Evolutionary conservation across 1,140 invertebrate species (phyloP).

Genomic region (Eufriesea mexicana): DNA sequence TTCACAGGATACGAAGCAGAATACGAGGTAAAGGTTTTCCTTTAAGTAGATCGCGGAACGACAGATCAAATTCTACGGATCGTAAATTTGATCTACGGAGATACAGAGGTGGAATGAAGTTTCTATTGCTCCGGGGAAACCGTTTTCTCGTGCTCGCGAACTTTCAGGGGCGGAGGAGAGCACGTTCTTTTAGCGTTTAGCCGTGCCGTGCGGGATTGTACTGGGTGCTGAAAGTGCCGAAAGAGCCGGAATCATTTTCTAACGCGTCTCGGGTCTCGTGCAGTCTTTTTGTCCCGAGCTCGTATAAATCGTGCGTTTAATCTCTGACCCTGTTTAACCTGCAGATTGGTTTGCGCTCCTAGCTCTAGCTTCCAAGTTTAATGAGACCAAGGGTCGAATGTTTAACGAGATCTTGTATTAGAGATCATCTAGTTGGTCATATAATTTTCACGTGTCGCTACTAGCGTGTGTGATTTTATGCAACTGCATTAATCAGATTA

Average conservation of each 20-base stretch:
- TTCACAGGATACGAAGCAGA: background rate
- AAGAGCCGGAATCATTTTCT: background rate
- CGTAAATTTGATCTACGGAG: conserved; percentile 29
- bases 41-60: conserved; percentile 32
- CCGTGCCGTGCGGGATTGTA: background rate
- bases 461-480: too few relatives aligned
- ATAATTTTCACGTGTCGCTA: background rate
- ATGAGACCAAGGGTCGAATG: too few relatives aligned
- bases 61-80: conserved; percentile 29
- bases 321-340: background rate
- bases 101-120: conserved; percentile 8
- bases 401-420: background rate
- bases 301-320: background rate
- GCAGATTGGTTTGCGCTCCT: background rate
- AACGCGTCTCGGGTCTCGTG: too few relatives aligned
- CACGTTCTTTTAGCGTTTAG: background rate
- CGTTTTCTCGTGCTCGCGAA: background rate
- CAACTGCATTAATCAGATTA: too few relatives aligned
- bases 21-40: background rate
- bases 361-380: background rate
- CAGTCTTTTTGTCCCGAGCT: too few relatives aligned
- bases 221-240: too few relatives aligned
- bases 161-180: background rate
- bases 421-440: background rate
- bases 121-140: conserved; percentile 8